Evolutionary conservation across 2,113 vertebrate genomes (phyloP), one percentile per base, ranked within the genome.

Genomic region (Eulacestoma nigropectus): DNA sequence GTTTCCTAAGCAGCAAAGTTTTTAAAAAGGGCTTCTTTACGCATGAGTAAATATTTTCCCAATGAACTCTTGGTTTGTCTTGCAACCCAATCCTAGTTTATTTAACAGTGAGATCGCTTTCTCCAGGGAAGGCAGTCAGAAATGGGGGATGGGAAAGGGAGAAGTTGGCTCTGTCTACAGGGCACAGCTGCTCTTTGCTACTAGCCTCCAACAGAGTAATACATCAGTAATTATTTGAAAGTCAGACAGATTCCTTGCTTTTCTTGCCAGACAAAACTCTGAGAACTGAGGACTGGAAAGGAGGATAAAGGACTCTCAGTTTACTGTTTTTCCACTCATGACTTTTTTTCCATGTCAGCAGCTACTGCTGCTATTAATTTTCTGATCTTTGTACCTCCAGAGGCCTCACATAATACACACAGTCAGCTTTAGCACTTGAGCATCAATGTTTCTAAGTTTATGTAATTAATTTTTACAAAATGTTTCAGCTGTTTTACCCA

Each of bases 231-330:
- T 87, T 95, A 94, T 79, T 81, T 93, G 83, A 90, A 93, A 96
- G 91, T 87, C 85, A 82, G 94, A 96, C 97, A 97, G 96, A 89
- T 94, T 95, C 93, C 69, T 70, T 94, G 85, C 83, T 96, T 92
- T 93, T 60, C 77, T 78, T 97, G 97, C 96, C 97, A 97, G 94
- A 89, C 73, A 94, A 97, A 97, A 96, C 86, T 96, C 87, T 89
- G 87, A 96, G 93, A 96, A 94, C 65, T 76, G 87, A 87, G 57
- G 56, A 60, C 68, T 94, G 86, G 85, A 81, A 96, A 94, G 62
- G 68, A 93, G 89, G 92, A 97, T 94, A 94, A 97, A 96, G 80
- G 92, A 64, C 81, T 96, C 95, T 90, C 76, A 92, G 94, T 97
- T 95, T 82, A 94, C 88, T 91, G 69, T 23, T 93, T 95, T 96